Conservation (phyloP, 2,888 invertebrate genomes). For the Papilio gigon region DNA sequence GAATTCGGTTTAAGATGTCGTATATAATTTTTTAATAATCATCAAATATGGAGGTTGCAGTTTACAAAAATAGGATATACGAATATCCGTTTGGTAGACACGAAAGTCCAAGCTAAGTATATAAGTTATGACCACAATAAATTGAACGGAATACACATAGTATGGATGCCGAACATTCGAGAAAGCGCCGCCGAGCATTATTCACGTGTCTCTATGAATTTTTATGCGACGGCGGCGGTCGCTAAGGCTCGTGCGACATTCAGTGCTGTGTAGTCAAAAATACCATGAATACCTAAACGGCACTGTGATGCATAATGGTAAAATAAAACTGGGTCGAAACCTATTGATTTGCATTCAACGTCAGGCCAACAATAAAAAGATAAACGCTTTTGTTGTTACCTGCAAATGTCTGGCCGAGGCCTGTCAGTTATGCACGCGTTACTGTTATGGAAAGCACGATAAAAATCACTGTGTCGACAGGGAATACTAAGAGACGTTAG, state of each 20-base stretch:
- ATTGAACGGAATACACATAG: slow-evolving; percentile 23
- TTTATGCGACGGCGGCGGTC: slow-evolving; percentile 58
- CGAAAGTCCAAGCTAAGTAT: neutral
- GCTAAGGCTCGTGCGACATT: slow-evolving; percentile 51
- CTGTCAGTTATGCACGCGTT: slow-evolving; percentile 62
- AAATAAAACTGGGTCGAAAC: slow-evolving; percentile 77
- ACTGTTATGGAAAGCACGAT: slow-evolving; percentile 58
- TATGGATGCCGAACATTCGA: slow-evolving; percentile 32
- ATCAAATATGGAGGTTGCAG: neutral
- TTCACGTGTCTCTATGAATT: slow-evolving; percentile 59
- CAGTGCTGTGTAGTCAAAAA: slow-evolving; percentile 56
- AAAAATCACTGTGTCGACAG: slow-evolving; percentile 70
- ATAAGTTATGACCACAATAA: slow-evolving; percentile 14
- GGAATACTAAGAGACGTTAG: slow-evolving; percentile 72
- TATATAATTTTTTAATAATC: neutral
- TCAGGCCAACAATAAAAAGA: slow-evolving; percentile 70
- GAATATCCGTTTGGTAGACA: neutral
- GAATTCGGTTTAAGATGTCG: neutral
- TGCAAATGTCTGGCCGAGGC: slow-evolving; percentile 69
- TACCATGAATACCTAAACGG: slow-evolving; percentile 58
- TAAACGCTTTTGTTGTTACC: slow-evolving; percentile 69
- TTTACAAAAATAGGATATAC: neutral
- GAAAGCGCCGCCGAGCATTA: slow-evolving; percentile 50
- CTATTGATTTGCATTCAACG: slow-evolving; percentile 80
- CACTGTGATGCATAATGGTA: slow-evolving; percentile 68